These are phyloP conservation scores for Gasterosteus aculeatus DNA, from an alignment of 2,113 vertebrate genomes.

Conservation along the genomic window DNA sequence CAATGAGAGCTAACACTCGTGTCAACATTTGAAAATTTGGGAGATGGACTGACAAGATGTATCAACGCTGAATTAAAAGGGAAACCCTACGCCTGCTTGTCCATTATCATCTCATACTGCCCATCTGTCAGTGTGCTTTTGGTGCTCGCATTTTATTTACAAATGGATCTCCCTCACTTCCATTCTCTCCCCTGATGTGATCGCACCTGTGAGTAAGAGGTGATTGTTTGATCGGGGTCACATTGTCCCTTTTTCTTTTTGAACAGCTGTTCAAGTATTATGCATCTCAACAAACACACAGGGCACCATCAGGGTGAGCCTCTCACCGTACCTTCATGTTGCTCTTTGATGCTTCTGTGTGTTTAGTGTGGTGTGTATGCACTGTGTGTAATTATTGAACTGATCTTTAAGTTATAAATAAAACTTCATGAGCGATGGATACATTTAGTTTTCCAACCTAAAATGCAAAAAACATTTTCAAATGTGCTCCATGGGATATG, in stretches of 20 bases:
- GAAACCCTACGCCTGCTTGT: constrained; percentile 1
- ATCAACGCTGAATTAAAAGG: neutral
- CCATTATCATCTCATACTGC: neutral
- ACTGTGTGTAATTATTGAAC: neutral
- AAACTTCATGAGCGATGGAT: no score
- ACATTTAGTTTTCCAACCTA: no score
- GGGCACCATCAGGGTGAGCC: neutral
- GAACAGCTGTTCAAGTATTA: constrained; percentile 5
- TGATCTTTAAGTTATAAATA: neutral
- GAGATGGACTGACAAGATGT: no score
- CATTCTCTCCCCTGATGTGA: neutral
- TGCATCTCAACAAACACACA: constrained; percentile 12
- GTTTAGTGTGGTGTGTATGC: neutral
- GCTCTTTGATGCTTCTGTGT: neutral
- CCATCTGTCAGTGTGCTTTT: constrained; percentile 1
- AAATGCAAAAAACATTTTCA: neutral
- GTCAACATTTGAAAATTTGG: no score
- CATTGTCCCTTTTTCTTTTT: constrained; percentile 24
- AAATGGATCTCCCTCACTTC: neutral
- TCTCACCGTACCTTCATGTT: neutral
- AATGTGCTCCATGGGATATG: neutral
- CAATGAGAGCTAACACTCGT: no score
- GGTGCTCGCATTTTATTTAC: neutral
- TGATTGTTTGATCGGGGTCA: constrained; percentile 20
- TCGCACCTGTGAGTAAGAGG: constrained; percentile 31